phyloP scores from a whole-genome alignment of 2,888 invertebrate species.

The Nezara viridula region DNA sequence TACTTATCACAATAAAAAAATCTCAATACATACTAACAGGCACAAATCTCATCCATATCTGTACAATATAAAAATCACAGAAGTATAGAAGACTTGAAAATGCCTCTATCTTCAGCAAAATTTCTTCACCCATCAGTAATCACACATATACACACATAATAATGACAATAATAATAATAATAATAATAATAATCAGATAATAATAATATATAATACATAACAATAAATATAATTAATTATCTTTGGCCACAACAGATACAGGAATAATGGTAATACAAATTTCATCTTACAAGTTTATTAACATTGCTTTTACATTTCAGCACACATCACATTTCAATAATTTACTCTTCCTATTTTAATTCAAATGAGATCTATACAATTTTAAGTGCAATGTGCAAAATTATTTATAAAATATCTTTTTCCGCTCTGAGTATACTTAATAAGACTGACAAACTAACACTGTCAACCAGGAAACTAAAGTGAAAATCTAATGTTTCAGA shows the following conservation, averaged over 20 bases:
- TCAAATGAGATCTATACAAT: slow-evolving; percentile 40
- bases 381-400: background rate
- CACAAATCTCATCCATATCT: slow-evolving; percentile 3
- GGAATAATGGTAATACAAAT: slow-evolving; percentile 61
- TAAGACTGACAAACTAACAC: background rate
- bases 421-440: background rate
- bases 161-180: slow-evolving; percentile 19
- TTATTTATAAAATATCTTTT: background rate
- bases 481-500: background rate
- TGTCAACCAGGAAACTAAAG: background rate
- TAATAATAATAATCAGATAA: slow-evolving; percentile 10
- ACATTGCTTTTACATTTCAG: slow-evolving; percentile 52
- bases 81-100: slow-evolving; percentile 52
- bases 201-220: slow-evolving; percentile 38
- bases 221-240: slow-evolving; percentile 62
- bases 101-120: slow-evolving; percentile 47
- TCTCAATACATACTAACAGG: slow-evolving; percentile 53
- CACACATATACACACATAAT: slow-evolving; percentile 40
- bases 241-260: slow-evolving; percentile 64
- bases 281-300: slow-evolving; percentile 49
- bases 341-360: slow-evolving; percentile 55
- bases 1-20: slow-evolving; percentile 47
- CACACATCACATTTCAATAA: slow-evolving; percentile 46
- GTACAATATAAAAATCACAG: slow-evolving; percentile 51
- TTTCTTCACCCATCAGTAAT: slow-evolving; percentile 7